Percentiles rank a stretch among this genome's conserved stretches.
phyloP scores from a whole-genome alignment of 1,140 invertebrate genomes.

The Caenorhabditis inopinata region DNA sequence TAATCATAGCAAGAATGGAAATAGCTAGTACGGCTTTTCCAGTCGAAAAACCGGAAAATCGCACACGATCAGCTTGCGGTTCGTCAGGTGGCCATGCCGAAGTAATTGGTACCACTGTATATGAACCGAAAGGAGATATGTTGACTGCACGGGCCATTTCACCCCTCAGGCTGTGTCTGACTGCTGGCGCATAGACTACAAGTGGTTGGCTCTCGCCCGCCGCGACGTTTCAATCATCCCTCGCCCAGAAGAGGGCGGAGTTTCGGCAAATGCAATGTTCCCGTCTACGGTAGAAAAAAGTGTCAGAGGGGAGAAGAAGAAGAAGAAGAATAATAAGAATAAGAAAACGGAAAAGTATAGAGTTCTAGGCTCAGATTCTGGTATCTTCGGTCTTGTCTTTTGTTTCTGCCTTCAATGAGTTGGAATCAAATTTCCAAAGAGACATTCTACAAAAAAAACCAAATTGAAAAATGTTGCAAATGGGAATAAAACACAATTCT shows the following conservation, averaged over 20 bases:
- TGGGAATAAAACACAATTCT: not conserved
- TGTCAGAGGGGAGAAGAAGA: not conserved
- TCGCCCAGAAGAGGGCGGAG: conserved; percentile 1
- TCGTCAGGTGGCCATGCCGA: conserved; percentile 23
- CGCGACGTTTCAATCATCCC: conserved; percentile 27
- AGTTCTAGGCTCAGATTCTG: not conserved
- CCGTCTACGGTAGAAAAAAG: conserved; percentile 26
- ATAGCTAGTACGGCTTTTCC: conserved; percentile 21
- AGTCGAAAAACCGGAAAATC: not conserved
- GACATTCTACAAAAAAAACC: not conserved
- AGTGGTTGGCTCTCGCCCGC: conserved; percentile 30
- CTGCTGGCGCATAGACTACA: conserved; percentile 27
- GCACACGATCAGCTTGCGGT: not conserved
- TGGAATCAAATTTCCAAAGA: not conserved
- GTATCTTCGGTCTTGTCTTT: conserved; percentile 13
- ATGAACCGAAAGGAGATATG: conserved; percentile 36
- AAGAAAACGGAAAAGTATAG: not conserved
- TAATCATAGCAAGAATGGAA: conserved; percentile 59
- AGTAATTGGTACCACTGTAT: conserved; percentile 37
- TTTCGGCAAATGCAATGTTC: conserved; percentile 22
- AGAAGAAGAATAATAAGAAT: not conserved
- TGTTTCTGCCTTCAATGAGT: not conserved
- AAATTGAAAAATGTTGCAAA: not conserved
- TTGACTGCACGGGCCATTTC: conserved; percentile 40
- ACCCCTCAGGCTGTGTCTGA: conserved; percentile 24